Percentiles rank a stretch among this genome's conserved stretches.
Conservation (phyloP, 2,888 invertebrate species). For the Trichopria drosophilae region DNA sequence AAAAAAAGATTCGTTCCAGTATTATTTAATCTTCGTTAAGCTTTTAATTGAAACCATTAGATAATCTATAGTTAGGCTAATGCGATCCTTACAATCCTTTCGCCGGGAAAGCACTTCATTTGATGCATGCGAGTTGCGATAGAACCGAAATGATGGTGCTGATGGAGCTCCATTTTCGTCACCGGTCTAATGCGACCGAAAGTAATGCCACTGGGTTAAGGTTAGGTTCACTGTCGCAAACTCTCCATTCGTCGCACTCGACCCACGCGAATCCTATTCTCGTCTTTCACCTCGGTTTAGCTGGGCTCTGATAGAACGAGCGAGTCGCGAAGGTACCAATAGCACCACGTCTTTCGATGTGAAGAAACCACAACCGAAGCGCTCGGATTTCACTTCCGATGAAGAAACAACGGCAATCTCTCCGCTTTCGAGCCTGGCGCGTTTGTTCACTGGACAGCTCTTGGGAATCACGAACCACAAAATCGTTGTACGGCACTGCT, state of each 20-base stretch:
- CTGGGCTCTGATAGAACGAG: no score
- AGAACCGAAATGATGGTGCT: slow-evolving; percentile 53
- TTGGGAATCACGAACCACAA: no score
- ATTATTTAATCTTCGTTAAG: no score
- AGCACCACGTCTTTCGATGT: no score
- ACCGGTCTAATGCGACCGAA: no score
- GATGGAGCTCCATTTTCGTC: slow-evolving; percentile 54
- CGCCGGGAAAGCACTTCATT: slow-evolving; percentile 55
- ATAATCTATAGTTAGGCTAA: slow-evolving; percentile 15
- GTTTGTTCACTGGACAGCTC: no score
- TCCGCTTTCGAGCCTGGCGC: no score
- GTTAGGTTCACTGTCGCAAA: slow-evolving; percentile 8
- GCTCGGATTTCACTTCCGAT: slow-evolving; percentile 22
- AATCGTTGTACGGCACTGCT: no score
- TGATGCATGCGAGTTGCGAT: slow-evolving; percentile 55
- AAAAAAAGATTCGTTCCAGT: no score
- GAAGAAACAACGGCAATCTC: background rate
- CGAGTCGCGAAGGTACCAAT: no score
- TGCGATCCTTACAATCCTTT: slow-evolving; percentile 49
- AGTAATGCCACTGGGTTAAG: slow-evolving; percentile 1
- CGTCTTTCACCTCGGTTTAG: slow-evolving; percentile 1
- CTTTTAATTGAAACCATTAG: slow-evolving; percentile 19
- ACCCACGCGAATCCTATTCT: slow-evolving; percentile 15
- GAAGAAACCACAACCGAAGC: no score
- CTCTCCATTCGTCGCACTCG: slow-evolving; percentile 7